Base-by-base conservation (phyloP, 2,888 invertebrate genomes). In the Agriotes lineatus region DNA sequence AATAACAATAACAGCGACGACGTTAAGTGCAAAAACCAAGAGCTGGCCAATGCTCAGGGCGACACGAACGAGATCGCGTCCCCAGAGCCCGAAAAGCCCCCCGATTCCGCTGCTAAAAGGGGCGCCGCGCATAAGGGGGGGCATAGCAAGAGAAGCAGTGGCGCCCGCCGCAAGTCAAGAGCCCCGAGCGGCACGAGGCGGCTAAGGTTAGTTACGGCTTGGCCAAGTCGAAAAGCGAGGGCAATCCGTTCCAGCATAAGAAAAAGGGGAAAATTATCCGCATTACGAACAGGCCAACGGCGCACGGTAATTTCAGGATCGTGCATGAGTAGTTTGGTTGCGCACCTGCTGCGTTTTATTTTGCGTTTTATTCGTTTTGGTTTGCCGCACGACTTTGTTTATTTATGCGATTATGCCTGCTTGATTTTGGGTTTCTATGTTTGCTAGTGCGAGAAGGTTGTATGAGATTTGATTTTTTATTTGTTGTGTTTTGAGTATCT, bases 221-320 rank as follows among this genome's bases (percentile, higher is more conserved):
- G 62, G 76, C 80, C 39, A 84, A 84, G 72, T 84, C 84, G 58
- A 83, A 82, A 76, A 84, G 84, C 66, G 85, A 84, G 61, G 83
- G 84, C 5, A 82, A 83, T 73, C 84, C 84, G 7, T 84, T 84
- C 74, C 79, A 78, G 45, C 82, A 84, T 67, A 78, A 78, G 74
- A 82, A 81, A 73, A 76, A 72, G 70, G 83, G 83, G 64, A 82
- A 81, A 75, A 81, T 82, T 69, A 82, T 82, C 70, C 79, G 82
- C 73, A 76, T 82, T 50, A 75, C 80, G 22, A 75, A 78, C 56
- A 77, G 83, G 69, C 80, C 81, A 10, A 77, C 72, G 44, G 72
- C 75, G 67, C 74, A 77, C 77, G 82, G 82, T 82, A 82, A 81
- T 69, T 72, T 44, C 56, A 69, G 57, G 48, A 25, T 22, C 62